Conservation (phyloP, 2,113 vertebrate species). For the Lamprotornis superbus region DNA sequence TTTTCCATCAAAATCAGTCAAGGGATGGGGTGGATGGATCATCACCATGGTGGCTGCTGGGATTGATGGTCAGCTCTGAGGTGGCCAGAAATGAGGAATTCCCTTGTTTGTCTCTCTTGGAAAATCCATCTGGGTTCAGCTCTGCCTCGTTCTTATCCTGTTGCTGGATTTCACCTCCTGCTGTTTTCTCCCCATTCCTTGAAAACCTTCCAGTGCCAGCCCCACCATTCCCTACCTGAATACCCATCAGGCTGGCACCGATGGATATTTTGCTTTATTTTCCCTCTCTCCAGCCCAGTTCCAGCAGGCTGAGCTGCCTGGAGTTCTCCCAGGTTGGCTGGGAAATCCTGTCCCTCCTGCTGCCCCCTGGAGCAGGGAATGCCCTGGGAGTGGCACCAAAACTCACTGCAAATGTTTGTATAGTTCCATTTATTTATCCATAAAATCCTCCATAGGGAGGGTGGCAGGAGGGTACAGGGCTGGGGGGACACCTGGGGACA, state of each 20-base stretch:
- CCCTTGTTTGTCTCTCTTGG: not conserved
- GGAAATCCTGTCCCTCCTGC: not conserved
- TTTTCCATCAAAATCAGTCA: not conserved
- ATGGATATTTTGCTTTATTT: not conserved
- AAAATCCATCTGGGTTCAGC: not conserved
- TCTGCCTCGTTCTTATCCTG: fast-evolving
- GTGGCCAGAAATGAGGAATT: not conserved
- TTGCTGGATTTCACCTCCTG: not conserved
- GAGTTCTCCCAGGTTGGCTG: not conserved
- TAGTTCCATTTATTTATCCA: not conserved
- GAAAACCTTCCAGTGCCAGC: not conserved
- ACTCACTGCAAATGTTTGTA: not conserved
- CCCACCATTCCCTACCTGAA: fast-evolving
- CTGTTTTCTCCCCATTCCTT: not conserved
- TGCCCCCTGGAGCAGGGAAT: not conserved
- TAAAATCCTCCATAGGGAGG: not conserved
- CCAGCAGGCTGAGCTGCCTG: not conserved
- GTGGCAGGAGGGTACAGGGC: not conserved
- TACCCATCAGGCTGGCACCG: not conserved
- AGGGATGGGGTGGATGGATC: not conserved
- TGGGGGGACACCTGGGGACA: not conserved
- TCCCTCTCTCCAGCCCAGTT: not conserved
- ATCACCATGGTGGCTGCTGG: not conserved
- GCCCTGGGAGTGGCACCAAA: not conserved
- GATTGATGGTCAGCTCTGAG: not conserved